Percentiles rank a stretch among this genome's conserved stretches.
Evolutionary conservation across 1,140 invertebrate genomes (phyloP).

Genomic region (Chymomyza costata): DNA sequence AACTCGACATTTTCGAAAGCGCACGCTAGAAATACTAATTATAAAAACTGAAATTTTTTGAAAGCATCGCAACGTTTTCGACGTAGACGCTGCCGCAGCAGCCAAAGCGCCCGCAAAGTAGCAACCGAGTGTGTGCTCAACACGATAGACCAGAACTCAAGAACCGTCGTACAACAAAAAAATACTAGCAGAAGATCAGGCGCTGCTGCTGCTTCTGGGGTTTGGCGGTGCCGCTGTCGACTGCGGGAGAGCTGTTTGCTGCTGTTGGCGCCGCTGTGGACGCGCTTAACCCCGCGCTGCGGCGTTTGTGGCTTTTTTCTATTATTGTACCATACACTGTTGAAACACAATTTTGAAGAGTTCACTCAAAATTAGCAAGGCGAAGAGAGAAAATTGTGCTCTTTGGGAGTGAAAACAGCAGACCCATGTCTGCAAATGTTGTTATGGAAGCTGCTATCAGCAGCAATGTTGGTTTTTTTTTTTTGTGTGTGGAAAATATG

Average conservation of each 20-base stretch:
- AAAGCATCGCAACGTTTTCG: conserved; percentile 49
- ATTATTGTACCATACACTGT: too few species aligned
- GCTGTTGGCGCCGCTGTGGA: too few species aligned
- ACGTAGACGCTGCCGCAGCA: conserved; percentile 34
- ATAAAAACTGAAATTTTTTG: conserved; percentile 50
- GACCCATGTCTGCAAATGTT: too few species aligned
- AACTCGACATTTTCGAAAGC: conserved; percentile 70
- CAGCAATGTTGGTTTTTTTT: too few species aligned
- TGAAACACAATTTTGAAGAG: too few species aligned
- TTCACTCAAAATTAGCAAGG: too few species aligned
- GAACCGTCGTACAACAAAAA: too few species aligned
- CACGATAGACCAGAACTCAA: too few species aligned
- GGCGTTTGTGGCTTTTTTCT: conserved; percentile 44
- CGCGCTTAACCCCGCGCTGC: conserved; percentile 2
- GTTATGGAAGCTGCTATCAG: too few species aligned
- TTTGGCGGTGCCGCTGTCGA: conserved; percentile 19
- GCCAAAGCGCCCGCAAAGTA: conserved; percentile 38
- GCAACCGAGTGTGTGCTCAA: conserved; percentile 41
- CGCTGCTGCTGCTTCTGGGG: conserved; percentile 34
- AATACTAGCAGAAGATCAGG: conserved; percentile 26
- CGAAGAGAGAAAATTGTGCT: too few species aligned
- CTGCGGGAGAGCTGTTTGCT: conserved; percentile 56
- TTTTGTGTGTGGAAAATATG: too few species aligned
- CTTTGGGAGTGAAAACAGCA: too few species aligned
- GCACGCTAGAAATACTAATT: conserved; percentile 73